Base-by-base conservation (phyloP, 2,113 vertebrate genomes). In the Falcunculus frontatus region DNA sequence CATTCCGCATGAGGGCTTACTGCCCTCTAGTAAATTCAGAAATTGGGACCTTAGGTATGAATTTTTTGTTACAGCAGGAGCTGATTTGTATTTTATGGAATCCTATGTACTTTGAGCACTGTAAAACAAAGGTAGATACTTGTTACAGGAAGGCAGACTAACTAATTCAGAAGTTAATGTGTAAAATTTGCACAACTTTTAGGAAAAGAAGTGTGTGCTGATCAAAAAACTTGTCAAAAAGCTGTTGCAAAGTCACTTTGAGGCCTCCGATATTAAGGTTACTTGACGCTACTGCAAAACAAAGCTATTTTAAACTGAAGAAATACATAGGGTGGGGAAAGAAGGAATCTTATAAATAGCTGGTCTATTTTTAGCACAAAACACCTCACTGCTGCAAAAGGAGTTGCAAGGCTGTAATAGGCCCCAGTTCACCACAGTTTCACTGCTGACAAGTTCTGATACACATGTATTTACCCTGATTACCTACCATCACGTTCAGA, bases 151-250 rank as follows among this genome's bases (percentile, higher is more conserved):
- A n/a, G n/a, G n/a, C n/a, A n/a, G n/a, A n/a, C n/a, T n/a, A 16
- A 73, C 35, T 10, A 26, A 0, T 49, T 55, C 55, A 67, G 59
- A 90, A 88, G 76, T 92, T 88, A 70, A 84, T 12, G 13, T 60
- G 39, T 78, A 96, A 86, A 60, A 41, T 33, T 26, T 2, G 3
- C 68, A 83, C 27, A 84, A 27, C 55, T 90, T 73, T 42, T 57
- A 77, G 50, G 27, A 62, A 62, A 63, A 39, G 30, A 80, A 77
- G 16, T 10, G 8, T 33, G 52, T 81, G 30, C 53, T 87, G 75
- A 88, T 80, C 33, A 84, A 82, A 75, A 84, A 55, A 63, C 12
- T 7, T 88, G 50, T 76, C 42, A 93, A 76, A 94, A 96, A 87
- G 12, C 29, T 44, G 64, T 33, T 65, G 37, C 17, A 25, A 64